Conservation (phyloP, 2,113 vertebrate species). For the Athene noctua region DNA sequence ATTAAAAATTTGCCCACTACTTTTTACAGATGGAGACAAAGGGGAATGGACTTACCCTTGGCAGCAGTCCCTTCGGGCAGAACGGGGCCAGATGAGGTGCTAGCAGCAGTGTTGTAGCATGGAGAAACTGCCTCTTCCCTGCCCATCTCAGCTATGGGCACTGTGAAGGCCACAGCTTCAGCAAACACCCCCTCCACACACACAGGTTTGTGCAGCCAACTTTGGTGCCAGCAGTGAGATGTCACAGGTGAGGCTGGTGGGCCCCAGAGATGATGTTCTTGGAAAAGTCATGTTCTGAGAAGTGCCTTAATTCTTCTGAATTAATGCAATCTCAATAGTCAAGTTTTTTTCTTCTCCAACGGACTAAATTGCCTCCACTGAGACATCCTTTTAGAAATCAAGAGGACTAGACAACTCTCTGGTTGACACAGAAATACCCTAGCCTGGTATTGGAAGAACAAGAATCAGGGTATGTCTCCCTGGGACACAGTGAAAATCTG, state of each 20-base stretch:
- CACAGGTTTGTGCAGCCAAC: too few relatives aligned
- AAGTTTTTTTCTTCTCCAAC: neutral
- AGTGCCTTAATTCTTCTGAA: neutral
- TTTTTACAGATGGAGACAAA: neutral
- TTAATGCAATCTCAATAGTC: neutral
- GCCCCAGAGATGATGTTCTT: neutral
- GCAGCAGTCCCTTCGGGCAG: neutral
- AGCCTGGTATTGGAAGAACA: neutral
- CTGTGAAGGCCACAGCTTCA: neutral
- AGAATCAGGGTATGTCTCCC: neutral
- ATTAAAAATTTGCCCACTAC: neutral
- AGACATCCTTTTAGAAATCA: neutral
- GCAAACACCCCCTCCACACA: neutral
- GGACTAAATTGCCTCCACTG: neutral
- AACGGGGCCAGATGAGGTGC: accelerated
- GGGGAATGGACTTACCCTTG: neutral
- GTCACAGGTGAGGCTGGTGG: neutral
- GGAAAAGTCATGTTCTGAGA: neutral
- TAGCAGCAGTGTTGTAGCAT: neutral
- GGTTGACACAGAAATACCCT: neutral
- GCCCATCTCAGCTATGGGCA: accelerated
- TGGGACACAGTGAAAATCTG: neutral
- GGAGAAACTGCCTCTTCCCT: neutral
- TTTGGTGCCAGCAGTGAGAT: neutral
- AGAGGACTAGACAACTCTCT: neutral